A percentile compares a stretch with the other conserved stretches of the same genome.
Evolutionary conservation across 2,797 vertebrate species (phyloP).

Genomic region (Anguilla obscura): DNA sequence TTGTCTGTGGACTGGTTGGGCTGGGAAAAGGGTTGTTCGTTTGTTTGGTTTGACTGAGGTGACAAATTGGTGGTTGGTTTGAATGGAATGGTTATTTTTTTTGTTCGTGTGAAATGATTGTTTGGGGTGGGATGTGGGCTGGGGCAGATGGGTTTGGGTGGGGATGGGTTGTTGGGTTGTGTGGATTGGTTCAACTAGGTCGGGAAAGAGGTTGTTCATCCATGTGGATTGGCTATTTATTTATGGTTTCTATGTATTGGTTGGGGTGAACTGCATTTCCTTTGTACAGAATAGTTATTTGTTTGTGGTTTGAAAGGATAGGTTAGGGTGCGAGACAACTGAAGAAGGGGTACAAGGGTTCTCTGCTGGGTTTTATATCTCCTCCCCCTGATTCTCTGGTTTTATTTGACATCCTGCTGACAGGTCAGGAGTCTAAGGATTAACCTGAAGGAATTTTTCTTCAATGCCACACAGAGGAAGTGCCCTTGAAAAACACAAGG

Average conservation of each 20-base stretch:
- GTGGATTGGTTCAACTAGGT: not conserved
- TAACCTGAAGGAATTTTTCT: slow-evolving; percentile 57
- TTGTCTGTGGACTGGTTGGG: not conserved
- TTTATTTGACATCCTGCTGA: slow-evolving; percentile 54
- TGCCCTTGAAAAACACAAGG: slow-evolving; percentile 57
- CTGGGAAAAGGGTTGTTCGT: not conserved
- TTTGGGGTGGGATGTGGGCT: not conserved
- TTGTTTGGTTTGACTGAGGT: not conserved
- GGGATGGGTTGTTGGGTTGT: not conserved
- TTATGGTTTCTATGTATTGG: not conserved
- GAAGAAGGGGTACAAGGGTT: slow-evolving; percentile 5
- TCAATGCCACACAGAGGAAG: slow-evolving; percentile 47
- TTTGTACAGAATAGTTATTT: not conserved
- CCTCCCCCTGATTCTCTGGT: slow-evolving; percentile 43
- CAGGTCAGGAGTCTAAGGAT: slow-evolving; percentile 55
- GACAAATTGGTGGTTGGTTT: not conserved
- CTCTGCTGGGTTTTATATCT: slow-evolving; percentile 35
- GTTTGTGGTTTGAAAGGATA: not conserved
- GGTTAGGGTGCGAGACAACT: not conserved
- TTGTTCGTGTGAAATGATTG: not conserved
- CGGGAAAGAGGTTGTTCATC: not conserved
- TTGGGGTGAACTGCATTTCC: not conserved
- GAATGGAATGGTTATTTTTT: slow-evolving; percentile 3
- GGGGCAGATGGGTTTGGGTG: not conserved
- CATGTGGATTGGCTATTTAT: not conserved